These are phyloP conservation scores for Vultur gryphus DNA, from an alignment of 2,797 vertebrate species.

Conservation along the genomic window DNA sequence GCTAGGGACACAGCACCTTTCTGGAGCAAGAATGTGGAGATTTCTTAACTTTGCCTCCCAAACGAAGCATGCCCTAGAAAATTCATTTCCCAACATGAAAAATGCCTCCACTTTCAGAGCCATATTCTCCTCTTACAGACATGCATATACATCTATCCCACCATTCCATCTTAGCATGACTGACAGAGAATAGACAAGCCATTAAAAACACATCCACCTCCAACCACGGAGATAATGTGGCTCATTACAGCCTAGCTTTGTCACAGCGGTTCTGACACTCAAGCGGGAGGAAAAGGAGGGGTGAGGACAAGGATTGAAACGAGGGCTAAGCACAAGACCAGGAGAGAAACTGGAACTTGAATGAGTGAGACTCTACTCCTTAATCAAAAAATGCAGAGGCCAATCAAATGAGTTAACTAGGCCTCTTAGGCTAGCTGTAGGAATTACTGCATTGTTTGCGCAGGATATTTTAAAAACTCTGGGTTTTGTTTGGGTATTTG, in stretches of 20 bases:
- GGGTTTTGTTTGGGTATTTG: background rate
- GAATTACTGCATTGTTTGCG: background rate
- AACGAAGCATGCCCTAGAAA: background rate
- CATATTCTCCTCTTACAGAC: background rate
- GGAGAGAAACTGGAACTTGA: background rate
- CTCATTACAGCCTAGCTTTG: slow-evolving; percentile 66
- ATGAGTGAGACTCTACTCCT: slow-evolving; percentile 46
- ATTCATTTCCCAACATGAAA: background rate
- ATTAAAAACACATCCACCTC: slow-evolving; percentile 77
- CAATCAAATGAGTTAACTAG: slow-evolving; percentile 36
- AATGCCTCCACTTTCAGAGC: background rate
- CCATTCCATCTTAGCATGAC: slow-evolving; percentile 68
- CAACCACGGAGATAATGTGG: slow-evolving; percentile 72
- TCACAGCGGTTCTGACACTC: slow-evolving; percentile 69
- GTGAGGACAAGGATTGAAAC: background rate
- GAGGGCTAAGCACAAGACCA: background rate
- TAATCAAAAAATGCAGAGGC: slow-evolving; percentile 37
- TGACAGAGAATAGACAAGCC: slow-evolving; percentile 72
- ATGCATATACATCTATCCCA: background rate
- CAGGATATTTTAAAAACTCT: fast-evolving
- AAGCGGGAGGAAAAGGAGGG: slow-evolving; percentile 58
- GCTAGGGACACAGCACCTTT: background rate
- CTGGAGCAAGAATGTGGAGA: background rate
- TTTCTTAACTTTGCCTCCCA: background rate
- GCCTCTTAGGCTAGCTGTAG: slow-evolving; percentile 39